Evolutionary conservation across 1,140 invertebrate species (phyloP).

Genomic region (Drosophila azteca): DNA sequence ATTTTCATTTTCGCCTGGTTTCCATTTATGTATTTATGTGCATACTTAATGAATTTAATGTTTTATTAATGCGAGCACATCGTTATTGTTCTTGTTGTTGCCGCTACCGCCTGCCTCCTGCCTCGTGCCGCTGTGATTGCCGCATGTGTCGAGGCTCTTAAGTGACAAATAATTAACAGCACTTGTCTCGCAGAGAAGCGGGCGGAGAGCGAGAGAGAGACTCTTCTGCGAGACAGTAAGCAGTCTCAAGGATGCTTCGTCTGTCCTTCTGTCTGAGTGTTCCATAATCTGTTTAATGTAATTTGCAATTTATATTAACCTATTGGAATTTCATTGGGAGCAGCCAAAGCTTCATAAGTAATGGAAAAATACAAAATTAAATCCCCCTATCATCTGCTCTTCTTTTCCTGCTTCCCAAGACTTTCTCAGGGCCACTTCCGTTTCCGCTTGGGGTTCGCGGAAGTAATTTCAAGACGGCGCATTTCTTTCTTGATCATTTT

Average conservation of each 20-base stretch:
- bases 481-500: slow-evolving; percentile 41
- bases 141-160: slow-evolving; percentile 70
- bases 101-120: background rate
- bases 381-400: background rate
- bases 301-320: slow-evolving; percentile 81
- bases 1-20: slow-evolving; percentile 45
- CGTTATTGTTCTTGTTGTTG: slow-evolving; percentile 37
- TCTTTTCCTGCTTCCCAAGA: background rate
- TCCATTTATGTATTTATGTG: slow-evolving; percentile 75
- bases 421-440: slow-evolving; percentile 43
- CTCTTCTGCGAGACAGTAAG: background rate
- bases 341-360: background rate
- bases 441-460: slow-evolving; percentile 32
- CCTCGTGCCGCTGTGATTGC: slow-evolving; percentile 27
- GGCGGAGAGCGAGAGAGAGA: slow-evolving; percentile 1
- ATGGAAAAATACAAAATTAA: slow-evolving; percentile 4
- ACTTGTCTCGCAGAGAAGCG: slow-evolving; percentile 61
- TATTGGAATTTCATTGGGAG: slow-evolving; percentile 71
- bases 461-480: slow-evolving; percentile 58
- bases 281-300: slow-evolving; percentile 79
- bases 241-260: background rate
- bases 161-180: slow-evolving; percentile 80
- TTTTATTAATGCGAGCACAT: slow-evolving; percentile 74
- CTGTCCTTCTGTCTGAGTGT: slow-evolving; percentile 21
- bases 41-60: slow-evolving; percentile 77